Evolutionary conservation across 2,797 vertebrate genomes (phyloP), one percentile per base, ranked within the genome.

Genomic region (Aphelocoma californica): DNA sequence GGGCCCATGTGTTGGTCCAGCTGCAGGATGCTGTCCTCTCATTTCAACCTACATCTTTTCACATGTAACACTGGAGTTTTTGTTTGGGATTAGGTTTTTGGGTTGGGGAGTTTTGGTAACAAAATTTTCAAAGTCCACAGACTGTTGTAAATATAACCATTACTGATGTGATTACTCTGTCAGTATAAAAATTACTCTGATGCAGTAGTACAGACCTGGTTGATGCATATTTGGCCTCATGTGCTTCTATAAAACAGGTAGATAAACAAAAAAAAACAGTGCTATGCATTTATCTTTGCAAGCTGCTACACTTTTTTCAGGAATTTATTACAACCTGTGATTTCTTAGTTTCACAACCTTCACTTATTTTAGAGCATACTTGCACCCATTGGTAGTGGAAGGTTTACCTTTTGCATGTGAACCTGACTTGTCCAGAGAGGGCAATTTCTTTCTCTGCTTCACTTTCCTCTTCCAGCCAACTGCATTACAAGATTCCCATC

Each of bases 1-100:
- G n/a, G 16, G 36, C 26, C 24, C 8, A 4, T 16, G 20, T 17
- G 15, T 24, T 1, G 0, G 12, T 36, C 62, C 40, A 56, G n/a
- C 36, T 40, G 40, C 71, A 85, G 45, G 62, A 56, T 57, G 24
- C 12, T 36, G 12, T 17, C 10, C 16, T 67, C 38, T 10, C 64
- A 53, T 69, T 82, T 48, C 45, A 82, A 28, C 12, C 14, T 28
- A n/a, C 1, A 4, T 13, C 14, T 54, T 89, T 73, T 53, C 56
- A 78, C 26, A 44, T 4, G 11, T 14, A 77, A 6, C 3, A 50
- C 32, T 26, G 3, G 3, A 9, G 13, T 0, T 72, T 92, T 58
- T 11, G 4, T 42, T 42, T 75, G 64, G 28, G 23, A 48, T 48
- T 79, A 50, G 3, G 9, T 5, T 87, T 78, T 56, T 2, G 2